Percentiles rank a stretch among this genome's conserved stretches.
These are phyloP conservation scores for Micrasema minimum DNA, from an alignment of 1,140 invertebrate genomes.

Conservation along the genomic window DNA sequence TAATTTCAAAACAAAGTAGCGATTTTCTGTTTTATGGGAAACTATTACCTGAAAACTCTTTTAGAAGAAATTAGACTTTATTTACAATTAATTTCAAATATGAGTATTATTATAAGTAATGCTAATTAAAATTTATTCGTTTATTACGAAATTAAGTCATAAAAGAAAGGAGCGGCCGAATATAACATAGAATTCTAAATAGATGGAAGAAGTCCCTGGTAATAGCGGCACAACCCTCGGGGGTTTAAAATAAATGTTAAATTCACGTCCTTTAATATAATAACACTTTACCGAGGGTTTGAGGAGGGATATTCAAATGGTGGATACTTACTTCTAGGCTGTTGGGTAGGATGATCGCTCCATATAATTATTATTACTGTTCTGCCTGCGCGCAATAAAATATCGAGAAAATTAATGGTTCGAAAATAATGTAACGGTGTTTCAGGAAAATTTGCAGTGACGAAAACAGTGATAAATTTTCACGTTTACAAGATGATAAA, in stretches of 20 bases:
- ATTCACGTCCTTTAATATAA: slow-evolving; percentile 23
- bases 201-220: not conserved
- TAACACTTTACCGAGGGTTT: slow-evolving; percentile 4
- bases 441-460: not conserved
- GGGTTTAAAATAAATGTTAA: slow-evolving; percentile 15
- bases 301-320: slow-evolving; percentile 8
- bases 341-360: slow-evolving; percentile 25
- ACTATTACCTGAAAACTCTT: no score
- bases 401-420: slow-evolving; percentile 28
- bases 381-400: slow-evolving; percentile 26
- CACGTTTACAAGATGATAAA: no score
- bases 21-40: no score
- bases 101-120: no score
- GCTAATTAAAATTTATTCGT: no score
- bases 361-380: slow-evolving; percentile 28
- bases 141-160: no score
- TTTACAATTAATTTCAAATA: no score
- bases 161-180: no score
- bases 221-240: slow-evolving; percentile 3
- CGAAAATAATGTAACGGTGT: slow-evolving; percentile 19
- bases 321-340: slow-evolving; percentile 7
- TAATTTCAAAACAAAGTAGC: no score
- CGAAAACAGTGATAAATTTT: no score
- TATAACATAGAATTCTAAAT: no score
- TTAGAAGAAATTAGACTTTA: no score